A percentile compares a stretch with the other conserved stretches of the same genome.
These are phyloP conservation scores for Gymnogyps californianus DNA, from an alignment of 2,113 vertebrate genomes.

Conservation along the genomic window DNA sequence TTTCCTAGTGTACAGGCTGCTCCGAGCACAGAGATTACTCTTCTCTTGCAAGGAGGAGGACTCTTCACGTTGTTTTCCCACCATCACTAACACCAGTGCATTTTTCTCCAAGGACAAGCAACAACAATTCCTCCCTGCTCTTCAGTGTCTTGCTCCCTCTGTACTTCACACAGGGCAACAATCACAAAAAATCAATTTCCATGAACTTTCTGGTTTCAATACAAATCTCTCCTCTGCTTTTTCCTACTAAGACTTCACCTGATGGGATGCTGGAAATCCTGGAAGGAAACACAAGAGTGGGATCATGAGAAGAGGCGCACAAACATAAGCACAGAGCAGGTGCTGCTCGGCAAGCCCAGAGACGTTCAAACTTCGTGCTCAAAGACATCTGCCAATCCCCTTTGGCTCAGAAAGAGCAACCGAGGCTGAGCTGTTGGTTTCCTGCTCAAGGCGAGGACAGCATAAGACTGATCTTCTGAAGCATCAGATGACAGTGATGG, in stretches of 20 bases:
- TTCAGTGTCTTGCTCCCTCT: neutral
- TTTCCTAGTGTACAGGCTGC: neutral
- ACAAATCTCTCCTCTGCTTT: neutral
- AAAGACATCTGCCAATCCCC: neutral
- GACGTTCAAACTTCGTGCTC: fast-evolving
- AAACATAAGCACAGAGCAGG: neutral
- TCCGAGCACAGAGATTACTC: fast-evolving
- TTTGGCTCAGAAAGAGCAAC: neutral
- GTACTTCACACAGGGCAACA: neutral
- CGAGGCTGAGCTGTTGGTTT: neutral
- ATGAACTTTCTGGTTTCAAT: neutral
- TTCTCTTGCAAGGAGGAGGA: neutral
- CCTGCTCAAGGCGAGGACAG: neutral
- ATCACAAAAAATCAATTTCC: neutral
- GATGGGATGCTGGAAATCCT: neutral
- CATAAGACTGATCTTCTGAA: neutral
- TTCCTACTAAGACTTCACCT: neutral
- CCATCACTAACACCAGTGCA: neutral
- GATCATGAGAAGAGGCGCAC: neutral
- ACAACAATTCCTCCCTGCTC: neutral
- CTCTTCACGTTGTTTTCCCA: neutral
- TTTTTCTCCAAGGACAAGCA: neutral
- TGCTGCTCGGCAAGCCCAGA: neutral
- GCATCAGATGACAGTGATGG: too few species aligned
- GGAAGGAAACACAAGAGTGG: neutral